These are phyloP conservation scores for Brienomyrus longianalis DNA, from an alignment of 2,113 vertebrate species.

Conservation along the genomic window DNA sequence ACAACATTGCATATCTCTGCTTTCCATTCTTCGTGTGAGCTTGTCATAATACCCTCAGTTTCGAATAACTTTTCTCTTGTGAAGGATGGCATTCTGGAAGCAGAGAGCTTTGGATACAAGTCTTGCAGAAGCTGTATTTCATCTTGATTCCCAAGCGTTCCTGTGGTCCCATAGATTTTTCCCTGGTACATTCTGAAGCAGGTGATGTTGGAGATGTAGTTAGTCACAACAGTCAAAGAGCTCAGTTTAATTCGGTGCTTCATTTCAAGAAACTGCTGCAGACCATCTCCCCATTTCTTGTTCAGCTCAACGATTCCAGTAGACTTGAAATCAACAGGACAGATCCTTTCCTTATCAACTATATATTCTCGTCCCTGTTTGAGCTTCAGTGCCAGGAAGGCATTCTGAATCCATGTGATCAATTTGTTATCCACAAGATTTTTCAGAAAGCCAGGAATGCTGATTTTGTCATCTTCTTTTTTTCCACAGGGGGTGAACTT, in stretches of 20 bases:
- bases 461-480: background rate
- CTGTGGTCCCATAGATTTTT: slow-evolving; percentile 32
- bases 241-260: slow-evolving; percentile 49
- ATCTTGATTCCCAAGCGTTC: slow-evolving; percentile 31
- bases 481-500: slow-evolving; percentile 33
- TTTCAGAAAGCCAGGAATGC: slow-evolving; percentile 41
- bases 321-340: slow-evolving; percentile 52
- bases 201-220: slow-evolving; percentile 36
- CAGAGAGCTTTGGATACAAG: slow-evolving; percentile 19
- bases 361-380: slow-evolving; percentile 42
- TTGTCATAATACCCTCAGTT: slow-evolving; percentile 5
- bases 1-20: slow-evolving; percentile 21
- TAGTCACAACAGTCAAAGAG: slow-evolving; percentile 47
- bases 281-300: slow-evolving; percentile 49
- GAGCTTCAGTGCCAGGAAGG: slow-evolving; percentile 42
- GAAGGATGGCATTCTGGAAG: slow-evolving; percentile 30
- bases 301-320: slow-evolving; percentile 55
- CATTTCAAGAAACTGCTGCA: slow-evolving; percentile 61
- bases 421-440: slow-evolving; percentile 37
- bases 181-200: slow-evolving; percentile 23
- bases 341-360: slow-evolving; percentile 35
- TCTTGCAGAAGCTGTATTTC: slow-evolving; percentile 29
- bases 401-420: slow-evolving; percentile 51
- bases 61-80: slow-evolving; percentile 32
- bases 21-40: slow-evolving; percentile 22